Percentiles rank a stretch among this genome's conserved stretches.
These are phyloP conservation scores for Amblyjoppa fuscipennis DNA, from an alignment of 2,888 invertebrate species.

Conservation along the genomic window DNA sequence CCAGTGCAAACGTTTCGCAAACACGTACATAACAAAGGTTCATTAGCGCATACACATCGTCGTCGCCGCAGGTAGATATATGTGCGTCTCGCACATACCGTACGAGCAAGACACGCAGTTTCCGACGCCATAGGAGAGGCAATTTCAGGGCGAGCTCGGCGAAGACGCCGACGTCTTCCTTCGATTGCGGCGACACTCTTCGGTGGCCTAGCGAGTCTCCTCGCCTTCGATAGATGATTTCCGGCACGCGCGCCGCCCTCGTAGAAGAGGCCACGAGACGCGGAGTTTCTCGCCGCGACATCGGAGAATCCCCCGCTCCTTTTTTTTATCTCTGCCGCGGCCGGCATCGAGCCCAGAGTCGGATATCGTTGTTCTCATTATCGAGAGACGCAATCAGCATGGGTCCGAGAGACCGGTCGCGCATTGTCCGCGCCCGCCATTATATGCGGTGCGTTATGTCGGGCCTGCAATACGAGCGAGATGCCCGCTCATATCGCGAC, in stretches of 20 bases:
- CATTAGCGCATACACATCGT: slow-evolving; percentile 56
- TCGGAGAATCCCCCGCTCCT: slow-evolving; percentile 1
- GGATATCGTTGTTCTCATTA: slow-evolving; percentile 37
- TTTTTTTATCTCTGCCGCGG: neutral
- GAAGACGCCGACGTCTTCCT: slow-evolving; percentile 29
- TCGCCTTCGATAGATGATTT: slow-evolving; percentile 34
- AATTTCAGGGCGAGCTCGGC: slow-evolving; percentile 18
- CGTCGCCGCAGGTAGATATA: slow-evolving; percentile 40
- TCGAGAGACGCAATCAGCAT: slow-evolving; percentile 20
- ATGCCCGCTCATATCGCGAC: slow-evolving; percentile 6
- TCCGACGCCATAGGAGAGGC: slow-evolving; percentile 7
- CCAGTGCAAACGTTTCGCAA: slow-evolving; percentile 50
- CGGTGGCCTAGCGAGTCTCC: neutral
- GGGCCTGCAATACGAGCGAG: neutral
- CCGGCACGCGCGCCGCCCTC: slow-evolving; percentile 23
- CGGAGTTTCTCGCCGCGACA: slow-evolving; percentile 37
- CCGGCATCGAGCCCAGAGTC: slow-evolving; percentile 7
- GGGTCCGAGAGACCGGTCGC: slow-evolving; percentile 8
- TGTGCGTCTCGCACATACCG: neutral
- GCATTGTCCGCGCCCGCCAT: slow-evolving; percentile 21
- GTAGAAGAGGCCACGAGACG: neutral
- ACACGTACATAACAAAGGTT: slow-evolving; percentile 63
- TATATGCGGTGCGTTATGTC: slow-evolving; percentile 24
- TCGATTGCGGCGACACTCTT: slow-evolving; percentile 26
- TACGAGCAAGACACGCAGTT: slow-evolving; percentile 13